Percentiles rank a stretch among this genome's conserved stretches.
Evolutionary conservation across 2,888 invertebrate genomes (phyloP).

Genomic region (Thecophora atra): DNA sequence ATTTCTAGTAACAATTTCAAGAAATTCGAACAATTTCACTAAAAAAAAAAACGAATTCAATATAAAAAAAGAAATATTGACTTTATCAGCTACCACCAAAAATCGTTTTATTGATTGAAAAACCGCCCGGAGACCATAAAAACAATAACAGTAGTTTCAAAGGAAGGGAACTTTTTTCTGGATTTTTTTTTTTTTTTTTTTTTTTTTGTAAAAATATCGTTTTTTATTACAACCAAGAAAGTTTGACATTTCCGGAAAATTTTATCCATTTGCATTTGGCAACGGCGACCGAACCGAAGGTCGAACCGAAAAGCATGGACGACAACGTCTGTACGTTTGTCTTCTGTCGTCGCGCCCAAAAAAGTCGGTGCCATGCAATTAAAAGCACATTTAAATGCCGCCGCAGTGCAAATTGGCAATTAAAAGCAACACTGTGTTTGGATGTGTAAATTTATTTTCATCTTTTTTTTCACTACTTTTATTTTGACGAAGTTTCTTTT

Average conservation of each 20-base stretch:
- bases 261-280: conserved; percentile 5
- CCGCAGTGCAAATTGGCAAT: conserved; percentile 46
- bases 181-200: neutral
- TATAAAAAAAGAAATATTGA: too few species aligned
- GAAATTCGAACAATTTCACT: too few species aligned
- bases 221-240: neutral
- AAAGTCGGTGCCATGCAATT: conserved; percentile 40
- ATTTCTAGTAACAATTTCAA: too few species aligned
- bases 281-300: too few species aligned
- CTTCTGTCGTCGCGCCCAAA: conserved; percentile 9
- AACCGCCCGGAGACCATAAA: too few species aligned
- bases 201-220: neutral
- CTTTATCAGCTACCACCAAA: too few species aligned
- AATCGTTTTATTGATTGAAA: too few species aligned
- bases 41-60: too few species aligned
- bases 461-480: neutral
- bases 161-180: neutral
- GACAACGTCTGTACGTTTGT: neutral
- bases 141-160: too few species aligned
- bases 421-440: conserved; percentile 43
- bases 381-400: conserved; percentile 48
- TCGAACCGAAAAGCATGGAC: too few species aligned
- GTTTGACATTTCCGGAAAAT: neutral
- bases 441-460: neutral
- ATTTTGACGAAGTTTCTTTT: neutral